Conservation (phyloP, 1,140 invertebrate genomes). For the Mercenaria mercenaria region DNA sequence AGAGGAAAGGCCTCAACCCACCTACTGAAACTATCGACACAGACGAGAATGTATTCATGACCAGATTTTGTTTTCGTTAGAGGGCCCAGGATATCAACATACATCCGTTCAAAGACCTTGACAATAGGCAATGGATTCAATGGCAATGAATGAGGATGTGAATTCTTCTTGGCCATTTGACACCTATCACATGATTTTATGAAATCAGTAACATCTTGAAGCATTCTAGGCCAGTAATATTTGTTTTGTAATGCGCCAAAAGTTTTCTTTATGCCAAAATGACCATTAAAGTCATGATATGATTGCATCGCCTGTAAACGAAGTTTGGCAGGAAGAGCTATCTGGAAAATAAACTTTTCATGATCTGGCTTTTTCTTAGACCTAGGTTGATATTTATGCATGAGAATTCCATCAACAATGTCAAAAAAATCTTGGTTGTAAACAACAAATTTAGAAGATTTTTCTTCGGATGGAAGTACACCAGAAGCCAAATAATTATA, state of each 20-base stretch:
- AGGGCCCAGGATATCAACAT: slow-evolving; percentile 69
- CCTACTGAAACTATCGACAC: slow-evolving; percentile 57
- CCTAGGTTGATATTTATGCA: slow-evolving; percentile 62
- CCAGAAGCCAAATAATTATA: slow-evolving; percentile 37
- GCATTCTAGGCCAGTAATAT: slow-evolving; percentile 40
- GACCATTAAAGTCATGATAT: slow-evolving; percentile 63
- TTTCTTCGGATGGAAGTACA: slow-evolving; percentile 56
- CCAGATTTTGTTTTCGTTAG: slow-evolving; percentile 31
- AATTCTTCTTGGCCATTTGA: slow-evolving; percentile 26
- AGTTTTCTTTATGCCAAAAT: slow-evolving; percentile 54
- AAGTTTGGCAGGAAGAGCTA: slow-evolving; percentile 56
- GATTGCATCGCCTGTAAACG: slow-evolving; percentile 49
- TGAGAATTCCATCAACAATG: slow-evolving; percentile 62
- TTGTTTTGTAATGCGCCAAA: slow-evolving; percentile 54
- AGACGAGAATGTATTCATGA: slow-evolving; percentile 62
- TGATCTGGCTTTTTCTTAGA: slow-evolving; percentile 53
- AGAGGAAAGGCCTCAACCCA: slow-evolving; percentile 68
- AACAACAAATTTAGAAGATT: slow-evolving; percentile 5
- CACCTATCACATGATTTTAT: slow-evolving; percentile 45
- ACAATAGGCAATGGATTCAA: slow-evolving; percentile 43
- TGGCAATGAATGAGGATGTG: not conserved
- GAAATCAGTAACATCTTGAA: slow-evolving; percentile 29
- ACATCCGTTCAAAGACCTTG: slow-evolving; percentile 42
- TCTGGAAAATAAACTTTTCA: slow-evolving; percentile 13
- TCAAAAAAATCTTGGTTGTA: slow-evolving; percentile 57